Evolutionary conservation across 1,140 invertebrate species (phyloP).

Genomic region (Bombus sibiricus): DNA sequence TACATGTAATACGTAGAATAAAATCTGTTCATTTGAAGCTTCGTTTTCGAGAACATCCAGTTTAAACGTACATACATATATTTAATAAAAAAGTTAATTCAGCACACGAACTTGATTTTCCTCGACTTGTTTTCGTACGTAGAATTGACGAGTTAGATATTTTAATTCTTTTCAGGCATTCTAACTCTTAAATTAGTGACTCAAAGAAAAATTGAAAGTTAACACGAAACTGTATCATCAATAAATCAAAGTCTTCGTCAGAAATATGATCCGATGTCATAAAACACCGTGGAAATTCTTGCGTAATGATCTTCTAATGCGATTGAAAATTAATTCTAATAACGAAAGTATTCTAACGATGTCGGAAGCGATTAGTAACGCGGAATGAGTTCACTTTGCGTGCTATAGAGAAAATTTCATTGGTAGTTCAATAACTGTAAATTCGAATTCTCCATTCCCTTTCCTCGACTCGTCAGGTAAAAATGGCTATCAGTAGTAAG

Average conservation of each 20-base stretch:
- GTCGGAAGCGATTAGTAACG: neutral
- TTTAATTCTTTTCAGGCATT: too few relatives aligned
- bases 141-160: too few relatives aligned
- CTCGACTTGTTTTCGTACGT: too few relatives aligned
- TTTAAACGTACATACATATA: too few relatives aligned
- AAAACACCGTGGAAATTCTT: neutral
- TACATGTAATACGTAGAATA: too few relatives aligned
- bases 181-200: neutral
- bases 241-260: neutral
- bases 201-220: neutral
- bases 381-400: neutral
- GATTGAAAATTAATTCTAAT: neutral
- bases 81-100: too few relatives aligned
- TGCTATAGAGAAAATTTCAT: neutral
- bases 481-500: neutral
- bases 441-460: neutral
- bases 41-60: too few relatives aligned
- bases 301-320: neutral
- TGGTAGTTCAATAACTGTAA: neutral
- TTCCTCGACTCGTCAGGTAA: neutral
- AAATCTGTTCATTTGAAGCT: too few relatives aligned
- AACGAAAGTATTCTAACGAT: neutral
- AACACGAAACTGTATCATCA: neutral
- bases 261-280: neutral
- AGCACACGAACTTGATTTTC: too few relatives aligned